A percentile compares a stretch with the other conserved stretches of the same genome.
Evolutionary conservation across 2,888 invertebrate species (phyloP).

Genomic region (Chaitophorus viminalis): DNA sequence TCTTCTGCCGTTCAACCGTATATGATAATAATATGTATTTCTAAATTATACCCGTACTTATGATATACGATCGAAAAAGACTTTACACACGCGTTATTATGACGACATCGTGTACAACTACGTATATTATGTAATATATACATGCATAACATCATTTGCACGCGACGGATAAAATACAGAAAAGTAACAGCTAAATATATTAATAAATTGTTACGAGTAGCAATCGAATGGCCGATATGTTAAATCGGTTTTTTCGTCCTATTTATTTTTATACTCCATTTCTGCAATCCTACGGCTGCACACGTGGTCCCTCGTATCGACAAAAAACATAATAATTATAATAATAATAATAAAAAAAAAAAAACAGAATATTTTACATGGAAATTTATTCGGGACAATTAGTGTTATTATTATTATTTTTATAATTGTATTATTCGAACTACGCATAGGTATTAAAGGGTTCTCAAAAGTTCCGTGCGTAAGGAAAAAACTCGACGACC

Average conservation of each 20-base stretch:
- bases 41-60: background rate
- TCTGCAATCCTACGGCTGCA: background rate
- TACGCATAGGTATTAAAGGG: background rate
- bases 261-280: background rate
- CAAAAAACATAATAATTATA: too few relatives aligned
- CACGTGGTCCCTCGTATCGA: background rate
- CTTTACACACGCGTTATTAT: background rate
- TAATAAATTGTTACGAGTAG: background rate
- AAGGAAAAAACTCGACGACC: background rate
- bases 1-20: background rate
- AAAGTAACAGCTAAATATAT: background rate
- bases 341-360: too few relatives aligned
- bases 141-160: too few relatives aligned
- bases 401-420: slow-evolving; percentile 13
- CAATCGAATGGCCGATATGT: background rate
- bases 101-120: background rate
- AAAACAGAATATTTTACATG: background rate
- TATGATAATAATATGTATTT: background rate
- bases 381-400: background rate
- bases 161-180: background rate
- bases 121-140: too few relatives aligned
- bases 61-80: too few relatives aligned
- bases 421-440: background rate
- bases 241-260: background rate
- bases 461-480: background rate